Percentiles rank a stretch among this genome's conserved stretches.
Conservation (phyloP, 2,888 invertebrate genomes). For the Xanthia togata region DNA sequence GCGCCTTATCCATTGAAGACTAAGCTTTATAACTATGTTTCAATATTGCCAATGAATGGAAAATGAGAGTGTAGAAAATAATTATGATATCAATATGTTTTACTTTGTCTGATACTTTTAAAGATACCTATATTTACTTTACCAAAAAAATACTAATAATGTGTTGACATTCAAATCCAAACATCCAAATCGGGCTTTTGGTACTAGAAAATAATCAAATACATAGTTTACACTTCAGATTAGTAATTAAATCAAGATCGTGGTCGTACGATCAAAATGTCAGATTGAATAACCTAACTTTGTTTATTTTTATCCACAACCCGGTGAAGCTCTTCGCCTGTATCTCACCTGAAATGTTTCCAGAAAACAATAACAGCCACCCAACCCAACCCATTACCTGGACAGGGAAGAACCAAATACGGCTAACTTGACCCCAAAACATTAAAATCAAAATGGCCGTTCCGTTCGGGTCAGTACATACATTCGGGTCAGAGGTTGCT, state of each 20-base stretch:
- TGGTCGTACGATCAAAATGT: not conserved
- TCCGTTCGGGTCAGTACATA: constrained; percentile 39
- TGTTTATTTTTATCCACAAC: no score
- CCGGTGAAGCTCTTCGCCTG: no score
- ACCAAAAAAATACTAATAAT: not conserved
- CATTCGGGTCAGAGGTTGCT: constrained; percentile 55
- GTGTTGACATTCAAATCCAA: no score
- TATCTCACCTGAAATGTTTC: no score
- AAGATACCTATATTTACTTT: not conserved
- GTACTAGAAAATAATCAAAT: not conserved
- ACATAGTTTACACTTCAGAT: not conserved
- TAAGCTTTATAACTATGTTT: not conserved
- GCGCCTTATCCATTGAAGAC: not conserved
- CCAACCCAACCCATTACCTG: not conserved
- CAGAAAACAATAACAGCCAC: no score
- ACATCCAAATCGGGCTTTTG: not conserved
- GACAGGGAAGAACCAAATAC: constrained; percentile 12
- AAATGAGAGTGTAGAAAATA: not conserved
- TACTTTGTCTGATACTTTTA: not conserved
- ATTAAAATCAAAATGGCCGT: constrained; percentile 41
- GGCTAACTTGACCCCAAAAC: constrained; percentile 29
- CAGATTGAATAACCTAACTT: not conserved
- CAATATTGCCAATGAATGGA: not conserved
- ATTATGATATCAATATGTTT: not conserved
- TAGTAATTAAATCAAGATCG: not conserved